phyloP scores from a whole-genome alignment of 2,888 invertebrate species.

The Pristionchus exspectatus region DNA sequence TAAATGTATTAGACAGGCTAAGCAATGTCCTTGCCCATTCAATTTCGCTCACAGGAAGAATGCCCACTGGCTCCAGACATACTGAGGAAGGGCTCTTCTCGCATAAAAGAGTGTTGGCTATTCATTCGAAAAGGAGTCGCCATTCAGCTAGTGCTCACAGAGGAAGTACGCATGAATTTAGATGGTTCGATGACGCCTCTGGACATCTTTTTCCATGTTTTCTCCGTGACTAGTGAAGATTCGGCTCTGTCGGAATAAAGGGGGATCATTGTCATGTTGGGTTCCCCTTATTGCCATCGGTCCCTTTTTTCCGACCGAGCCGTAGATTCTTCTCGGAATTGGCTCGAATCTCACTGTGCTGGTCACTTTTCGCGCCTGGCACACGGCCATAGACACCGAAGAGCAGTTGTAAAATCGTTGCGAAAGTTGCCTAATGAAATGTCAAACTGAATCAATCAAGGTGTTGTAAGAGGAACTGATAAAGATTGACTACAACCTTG shows the following conservation, averaged over 20 bases:
- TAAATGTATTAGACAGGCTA: background rate
- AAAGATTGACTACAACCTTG: background rate
- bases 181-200: background rate
- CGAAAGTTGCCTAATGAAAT: background rate
- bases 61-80: background rate
- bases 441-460: background rate
- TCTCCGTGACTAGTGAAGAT: background rate
- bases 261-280: no score
- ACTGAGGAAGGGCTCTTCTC: background rate
- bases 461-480: background rate
- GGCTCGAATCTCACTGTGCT: background rate
- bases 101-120: slow-evolving; percentile 7
- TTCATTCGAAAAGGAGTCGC: background rate
- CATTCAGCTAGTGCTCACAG: background rate
- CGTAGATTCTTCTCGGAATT: background rate
- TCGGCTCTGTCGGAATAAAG: no score
- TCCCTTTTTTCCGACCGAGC: no score
- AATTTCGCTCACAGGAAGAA: background rate
- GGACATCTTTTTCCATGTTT: background rate
- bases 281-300: no score
- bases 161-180: background rate
- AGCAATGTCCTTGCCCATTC: background rate
- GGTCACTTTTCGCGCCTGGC: background rate
- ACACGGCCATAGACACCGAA: background rate
- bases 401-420: background rate